Evolutionary conservation across 92 coral and sea anemone species (phyloP).

Genomic region (Diadumene lineata): DNA sequence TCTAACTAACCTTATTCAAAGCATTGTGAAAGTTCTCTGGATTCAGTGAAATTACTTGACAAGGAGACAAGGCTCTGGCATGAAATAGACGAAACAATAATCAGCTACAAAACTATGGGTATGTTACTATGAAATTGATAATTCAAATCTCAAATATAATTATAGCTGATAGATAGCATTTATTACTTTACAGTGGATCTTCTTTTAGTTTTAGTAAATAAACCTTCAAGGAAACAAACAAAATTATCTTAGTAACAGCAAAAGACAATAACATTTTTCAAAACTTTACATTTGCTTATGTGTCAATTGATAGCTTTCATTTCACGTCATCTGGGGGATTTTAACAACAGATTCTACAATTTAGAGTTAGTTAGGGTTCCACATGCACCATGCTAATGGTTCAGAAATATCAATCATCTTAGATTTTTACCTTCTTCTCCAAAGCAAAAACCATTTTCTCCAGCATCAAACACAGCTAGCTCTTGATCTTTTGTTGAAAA

Average conservation of each 20-base stretch:
- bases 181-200: constrained; percentile 53
- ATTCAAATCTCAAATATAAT: too few species aligned
- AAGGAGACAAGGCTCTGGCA: constrained; percentile 48
- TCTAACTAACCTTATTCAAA: constrained; percentile 35
- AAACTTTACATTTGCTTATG: too few species aligned
- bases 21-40: constrained; percentile 52
- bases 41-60: constrained; percentile 48
- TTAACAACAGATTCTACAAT: too few species aligned
- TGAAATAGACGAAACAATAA: background rate
- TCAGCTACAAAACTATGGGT: background rate
- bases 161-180: too few species aligned
- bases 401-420: too few species aligned
- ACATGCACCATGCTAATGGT: too few species aligned
- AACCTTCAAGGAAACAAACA: constrained; percentile 30
- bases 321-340: too few species aligned
- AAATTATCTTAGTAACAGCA: too few species aligned
- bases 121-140: background rate
- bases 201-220: constrained; percentile 50
- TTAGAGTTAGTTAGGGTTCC: too few species aligned
- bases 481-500: constrained; percentile 56
- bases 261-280: too few species aligned
- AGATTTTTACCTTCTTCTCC: constrained; percentile 72
- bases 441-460: constrained; percentile 60
- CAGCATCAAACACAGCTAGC: constrained; percentile 69
- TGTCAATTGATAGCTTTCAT: too few species aligned